These are phyloP conservation scores for Tortrix viridana DNA, from an alignment of 2,888 invertebrate species.

Conservation along the genomic window DNA sequence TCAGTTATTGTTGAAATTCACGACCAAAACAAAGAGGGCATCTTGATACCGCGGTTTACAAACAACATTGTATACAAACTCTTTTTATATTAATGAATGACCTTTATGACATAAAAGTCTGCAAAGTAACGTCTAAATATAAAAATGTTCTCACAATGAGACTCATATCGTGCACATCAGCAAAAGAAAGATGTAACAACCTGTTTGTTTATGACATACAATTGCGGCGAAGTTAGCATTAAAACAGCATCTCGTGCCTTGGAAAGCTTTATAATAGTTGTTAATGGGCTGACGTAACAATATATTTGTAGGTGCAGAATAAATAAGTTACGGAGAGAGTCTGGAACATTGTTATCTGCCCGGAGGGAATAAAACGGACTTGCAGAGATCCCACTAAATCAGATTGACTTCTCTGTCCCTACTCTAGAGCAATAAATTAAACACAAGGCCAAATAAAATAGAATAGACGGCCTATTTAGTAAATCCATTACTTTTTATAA, in stretches of 20 bases:
- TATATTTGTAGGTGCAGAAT: constrained; percentile 10
- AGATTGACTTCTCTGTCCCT: constrained; percentile 31
- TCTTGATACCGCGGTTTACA: constrained; percentile 21
- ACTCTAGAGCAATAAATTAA: constrained; percentile 34
- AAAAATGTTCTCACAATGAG: not conserved
- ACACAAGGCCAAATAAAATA: constrained; percentile 9
- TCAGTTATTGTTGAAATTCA: constrained; percentile 31
- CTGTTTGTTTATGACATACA: not conserved
- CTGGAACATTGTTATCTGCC: constrained; percentile 20
- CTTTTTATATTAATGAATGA: constrained; percentile 22
- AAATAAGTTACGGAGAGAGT: constrained; percentile 14
- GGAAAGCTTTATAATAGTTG: not conserved
- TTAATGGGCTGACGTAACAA: constrained; percentile 9
- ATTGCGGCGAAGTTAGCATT: not conserved
- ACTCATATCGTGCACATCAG: not conserved
- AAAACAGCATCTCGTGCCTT: not conserved
- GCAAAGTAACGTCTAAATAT: constrained; percentile 6
- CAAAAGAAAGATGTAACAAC: not conserved
- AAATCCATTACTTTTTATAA: too few species aligned
- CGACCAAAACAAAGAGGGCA: constrained; percentile 32
- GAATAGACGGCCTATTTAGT: not conserved
- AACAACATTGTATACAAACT: constrained; percentile 26
- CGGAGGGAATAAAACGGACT: constrained; percentile 23
- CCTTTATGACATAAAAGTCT: constrained; percentile 10
- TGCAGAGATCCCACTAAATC: constrained; percentile 30